Evolutionary conservation across 2,113 vertebrate species (phyloP), one percentile per base, ranked within the genome.

Genomic region (Thryonomys swinderianus): DNA sequence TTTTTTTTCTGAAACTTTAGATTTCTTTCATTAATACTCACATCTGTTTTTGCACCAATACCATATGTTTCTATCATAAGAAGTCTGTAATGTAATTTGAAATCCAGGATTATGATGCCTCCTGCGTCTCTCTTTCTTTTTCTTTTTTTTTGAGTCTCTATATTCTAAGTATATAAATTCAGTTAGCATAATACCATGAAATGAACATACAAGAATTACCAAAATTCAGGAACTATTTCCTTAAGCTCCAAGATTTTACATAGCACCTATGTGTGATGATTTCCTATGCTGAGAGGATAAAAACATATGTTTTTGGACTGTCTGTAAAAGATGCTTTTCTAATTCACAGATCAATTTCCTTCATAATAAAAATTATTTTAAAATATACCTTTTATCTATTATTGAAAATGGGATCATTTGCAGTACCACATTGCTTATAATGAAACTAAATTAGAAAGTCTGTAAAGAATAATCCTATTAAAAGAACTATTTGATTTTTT

Each of bases 121-220:
- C 27, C 14, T 30, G 7, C 32, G 8, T 73, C 34, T 34, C 27
- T 62, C 30, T 48, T 51, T 51, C 48, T 51, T 51, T 51, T 51
- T 51, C 10, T 51, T 51, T 51, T 51, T 78, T 78, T 78, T n/a
- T 45, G 8, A 53, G 6, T 3, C 20, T 32, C 42, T 69, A 69
- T 80, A 94, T 64, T 96, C 34, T 88, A 90, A 90, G 32, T 74
- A 57, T 42, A 96, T 67, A 55, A 87, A 74, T 95, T 93, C 27
- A 90, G 11, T 3, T 82, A 42, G 8, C 2, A 62, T 73, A 78
- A 85, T 4, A 83, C 79, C 92, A 91, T 69, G 5, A 88, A 82
- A 81, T 40, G 1, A 74, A 85, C 57, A 85, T 23, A 42, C 5
- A 69, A 48, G 3, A 64, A 57, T 30, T 71, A 23, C 8, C 40